These are phyloP conservation scores for Actinernus sp. DNA, from an alignment of 92 coral and sea anemone species.

Conservation along the genomic window DNA sequence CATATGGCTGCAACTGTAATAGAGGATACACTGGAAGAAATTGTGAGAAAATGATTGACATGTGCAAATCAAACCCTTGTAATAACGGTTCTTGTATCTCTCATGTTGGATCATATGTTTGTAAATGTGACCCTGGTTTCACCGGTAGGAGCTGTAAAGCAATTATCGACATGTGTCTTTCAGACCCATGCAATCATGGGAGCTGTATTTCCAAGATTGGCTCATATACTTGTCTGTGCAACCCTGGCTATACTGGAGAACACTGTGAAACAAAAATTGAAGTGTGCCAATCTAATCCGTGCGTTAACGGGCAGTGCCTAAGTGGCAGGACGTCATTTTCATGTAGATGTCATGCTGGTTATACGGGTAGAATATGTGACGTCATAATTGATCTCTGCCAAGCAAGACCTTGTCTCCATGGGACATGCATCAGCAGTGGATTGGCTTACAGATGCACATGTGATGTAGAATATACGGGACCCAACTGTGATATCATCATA, in stretches of 20 bases:
- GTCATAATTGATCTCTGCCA: slow-evolving; percentile 30
- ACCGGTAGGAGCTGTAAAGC: slow-evolving; percentile 64
- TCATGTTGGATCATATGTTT: slow-evolving; percentile 35
- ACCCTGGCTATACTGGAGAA: slow-evolving; percentile 67
- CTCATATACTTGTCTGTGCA: slow-evolving; percentile 63
- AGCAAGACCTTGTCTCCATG: slow-evolving; percentile 71
- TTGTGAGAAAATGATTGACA: slow-evolving; percentile 53
- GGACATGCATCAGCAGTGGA: slow-evolving; percentile 52
- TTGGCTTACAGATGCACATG: slow-evolving; percentile 68
- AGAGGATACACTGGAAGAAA: slow-evolving; percentile 69
- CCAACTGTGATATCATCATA: slow-evolving; percentile 37
- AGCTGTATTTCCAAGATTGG: slow-evolving; percentile 21
- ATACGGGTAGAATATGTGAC: slow-evolving; percentile 61
- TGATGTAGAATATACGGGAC: slow-evolving; percentile 67
- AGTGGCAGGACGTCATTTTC: slow-evolving; percentile 28
- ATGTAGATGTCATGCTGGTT: slow-evolving; percentile 74
- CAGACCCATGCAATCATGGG: slow-evolving; percentile 72
- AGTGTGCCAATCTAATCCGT: slow-evolving; percentile 56
- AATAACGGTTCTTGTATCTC: slow-evolving; percentile 60
- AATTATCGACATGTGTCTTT: slow-evolving; percentile 49
- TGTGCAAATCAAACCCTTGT: slow-evolving; percentile 80
- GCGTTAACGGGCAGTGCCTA: slow-evolving; percentile 75
- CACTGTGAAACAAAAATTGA: slow-evolving; percentile 56
- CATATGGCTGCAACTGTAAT: slow-evolving; percentile 67
- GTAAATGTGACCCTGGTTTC: slow-evolving; percentile 60